A percentile compares a stretch with the other conserved stretches of the same genome.
Conservation (phyloP, 2,113 vertebrate genomes). For the Bungarus multicinctus region DNA sequence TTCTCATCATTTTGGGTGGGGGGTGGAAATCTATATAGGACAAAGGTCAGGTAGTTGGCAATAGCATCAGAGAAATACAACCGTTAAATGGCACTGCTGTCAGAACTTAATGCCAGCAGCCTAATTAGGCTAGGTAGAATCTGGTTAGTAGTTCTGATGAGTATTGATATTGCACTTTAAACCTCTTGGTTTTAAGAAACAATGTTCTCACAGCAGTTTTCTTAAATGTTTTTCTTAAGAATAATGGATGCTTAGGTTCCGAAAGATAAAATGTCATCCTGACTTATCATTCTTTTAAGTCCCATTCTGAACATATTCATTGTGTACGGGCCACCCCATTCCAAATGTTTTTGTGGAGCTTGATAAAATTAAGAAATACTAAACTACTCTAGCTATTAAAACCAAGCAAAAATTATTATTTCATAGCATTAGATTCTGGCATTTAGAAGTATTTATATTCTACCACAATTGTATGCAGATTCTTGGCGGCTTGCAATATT, state of each 20-base stretch:
- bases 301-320: not conserved
- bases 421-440: not conserved
- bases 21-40: not conserved
- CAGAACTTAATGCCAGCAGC: not conserved
- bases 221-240: not conserved
- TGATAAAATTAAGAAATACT: not conserved
- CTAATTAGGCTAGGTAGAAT: constrained; percentile 9
- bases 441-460: not conserved
- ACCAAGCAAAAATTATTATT: not conserved
- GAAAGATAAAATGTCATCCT: not conserved
- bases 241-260: not conserved
- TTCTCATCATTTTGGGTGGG: not conserved
- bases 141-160: not conserved
- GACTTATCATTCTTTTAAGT: not conserved
- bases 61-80: not conserved
- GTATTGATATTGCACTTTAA: constrained; percentile 1
- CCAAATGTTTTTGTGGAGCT: not conserved
- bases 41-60: not conserved
- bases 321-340: not conserved
- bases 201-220: not conserved
- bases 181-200: not conserved
- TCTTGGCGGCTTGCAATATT: not conserved
- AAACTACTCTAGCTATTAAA: not conserved
- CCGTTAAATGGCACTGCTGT: not conserved
- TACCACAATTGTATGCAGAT: not conserved